Evolutionary conservation across 2,797 vertebrate species (phyloP).

Genomic region (Amblyraja radiata): DNA sequence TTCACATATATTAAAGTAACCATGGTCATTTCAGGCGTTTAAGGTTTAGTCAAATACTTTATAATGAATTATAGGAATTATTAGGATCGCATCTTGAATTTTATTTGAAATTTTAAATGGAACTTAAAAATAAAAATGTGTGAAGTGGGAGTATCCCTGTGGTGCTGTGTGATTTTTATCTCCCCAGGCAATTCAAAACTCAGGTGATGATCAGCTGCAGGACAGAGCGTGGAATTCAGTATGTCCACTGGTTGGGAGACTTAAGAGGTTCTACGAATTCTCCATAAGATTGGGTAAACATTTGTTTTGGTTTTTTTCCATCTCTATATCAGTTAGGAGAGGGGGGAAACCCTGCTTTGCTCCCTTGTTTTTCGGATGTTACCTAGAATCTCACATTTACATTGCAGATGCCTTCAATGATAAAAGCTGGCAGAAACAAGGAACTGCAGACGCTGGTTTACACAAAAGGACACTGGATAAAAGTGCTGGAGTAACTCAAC

Average conservation of each 20-base stretch:
- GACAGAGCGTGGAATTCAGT: constrained; percentile 93
- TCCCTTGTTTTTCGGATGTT: neutral
- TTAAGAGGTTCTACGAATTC: constrained; percentile 94
- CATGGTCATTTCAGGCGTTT: neutral
- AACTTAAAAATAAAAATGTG: neutral
- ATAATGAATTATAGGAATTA: neutral
- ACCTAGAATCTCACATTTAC: neutral
- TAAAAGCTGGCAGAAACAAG: too few species aligned
- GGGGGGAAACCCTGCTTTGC: neutral
- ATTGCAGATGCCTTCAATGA: neutral
- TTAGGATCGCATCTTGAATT: neutral
- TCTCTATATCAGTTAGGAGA: neutral
- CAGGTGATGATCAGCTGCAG: constrained; percentile 80
- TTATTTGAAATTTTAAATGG: neutral
- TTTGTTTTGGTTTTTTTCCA: neutral
- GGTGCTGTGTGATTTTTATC: constrained; percentile 12
- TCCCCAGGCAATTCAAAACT: constrained; percentile 90
- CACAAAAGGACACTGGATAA: too few species aligned
- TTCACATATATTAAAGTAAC: neutral
- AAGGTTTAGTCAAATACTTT: neutral
- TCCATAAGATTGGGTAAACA: constrained; percentile 82
- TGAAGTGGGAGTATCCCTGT: neutral
- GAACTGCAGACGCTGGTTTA: too few species aligned
- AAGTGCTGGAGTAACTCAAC: too few species aligned
- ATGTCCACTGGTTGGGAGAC: constrained; percentile 87